phyloP scores from a whole-genome alignment of 30 jellyfish, hydroid and myxozoan species.

The Haliclystus octoradiatus region DNA sequence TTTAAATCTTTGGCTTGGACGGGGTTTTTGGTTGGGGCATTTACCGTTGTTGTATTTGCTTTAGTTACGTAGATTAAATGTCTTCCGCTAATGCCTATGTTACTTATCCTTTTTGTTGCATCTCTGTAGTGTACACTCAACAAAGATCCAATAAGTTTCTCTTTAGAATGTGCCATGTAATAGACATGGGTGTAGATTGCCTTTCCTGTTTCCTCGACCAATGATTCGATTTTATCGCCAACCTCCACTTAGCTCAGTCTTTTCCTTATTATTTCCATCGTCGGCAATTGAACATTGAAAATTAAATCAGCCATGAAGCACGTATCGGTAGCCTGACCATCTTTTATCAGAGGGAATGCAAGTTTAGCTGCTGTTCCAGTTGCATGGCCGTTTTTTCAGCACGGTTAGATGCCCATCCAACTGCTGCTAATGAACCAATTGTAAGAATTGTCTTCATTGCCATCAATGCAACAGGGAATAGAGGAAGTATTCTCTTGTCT shows the following conservation, averaged over 20 bases:
- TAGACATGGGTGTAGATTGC: conserved; percentile 16
- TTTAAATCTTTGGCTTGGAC: no score
- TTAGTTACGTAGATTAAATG: conserved; percentile 30
- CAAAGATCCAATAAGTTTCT: background rate
- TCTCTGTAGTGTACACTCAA: conserved; percentile 12
- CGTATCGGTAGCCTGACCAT: background rate
- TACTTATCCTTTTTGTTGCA: background rate
- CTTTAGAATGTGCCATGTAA: conserved; percentile 23
- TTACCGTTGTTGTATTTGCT: no score
- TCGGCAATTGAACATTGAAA: conserved; percentile 1
- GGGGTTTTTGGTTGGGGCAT: no score
- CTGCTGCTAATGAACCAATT: no score
- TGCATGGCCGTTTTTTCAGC: no score
- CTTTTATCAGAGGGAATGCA: no score
- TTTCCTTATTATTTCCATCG: conserved; percentile 7
- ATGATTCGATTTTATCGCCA: conserved; percentile 24
- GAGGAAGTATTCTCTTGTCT: conserved; percentile 1
- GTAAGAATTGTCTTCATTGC: no score
- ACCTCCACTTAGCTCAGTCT: conserved; percentile 10
- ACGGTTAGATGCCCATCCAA: no score
- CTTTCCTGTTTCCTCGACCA: conserved; percentile 23
- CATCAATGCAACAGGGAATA: no score
- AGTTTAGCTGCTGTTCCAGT: no score
- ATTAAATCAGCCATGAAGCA: conserved; percentile 20
- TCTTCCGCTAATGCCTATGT: conserved; percentile 33